These are phyloP conservation scores for Ara ararauna DNA, from an alignment of 2,797 vertebrate genomes.

Conservation along the genomic window DNA sequence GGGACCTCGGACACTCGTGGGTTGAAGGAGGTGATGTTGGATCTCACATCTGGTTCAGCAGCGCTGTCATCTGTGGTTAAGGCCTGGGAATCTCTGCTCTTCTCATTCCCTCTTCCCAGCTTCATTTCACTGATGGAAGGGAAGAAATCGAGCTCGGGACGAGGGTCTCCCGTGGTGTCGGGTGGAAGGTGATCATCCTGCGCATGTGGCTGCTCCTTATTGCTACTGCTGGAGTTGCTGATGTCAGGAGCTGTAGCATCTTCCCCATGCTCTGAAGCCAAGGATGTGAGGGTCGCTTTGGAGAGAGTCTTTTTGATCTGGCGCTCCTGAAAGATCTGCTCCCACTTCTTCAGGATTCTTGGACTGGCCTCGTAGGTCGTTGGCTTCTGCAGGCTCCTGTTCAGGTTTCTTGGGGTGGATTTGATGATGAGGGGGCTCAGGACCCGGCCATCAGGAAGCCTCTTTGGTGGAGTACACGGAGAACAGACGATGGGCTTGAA, in stretches of 20 bases:
- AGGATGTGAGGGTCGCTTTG: conserved; percentile 87
- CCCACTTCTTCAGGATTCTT: conserved; percentile 92
- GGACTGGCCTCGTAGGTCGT: conserved; percentile 93
- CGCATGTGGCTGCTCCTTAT: conserved; percentile 43
- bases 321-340: conserved; percentile 93
- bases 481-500: conserved; percentile 98
- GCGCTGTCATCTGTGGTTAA: not conserved
- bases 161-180: not conserved
- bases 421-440: conserved; percentile 91
- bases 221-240: not conserved
- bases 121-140: conserved; percentile 63
- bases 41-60: not conserved
- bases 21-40: not conserved
- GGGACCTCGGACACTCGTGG: conserved; percentile 46
- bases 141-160: conserved; percentile 45
- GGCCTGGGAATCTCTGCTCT: conserved; percentile 19
- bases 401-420: conserved; percentile 92
- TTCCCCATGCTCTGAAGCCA: conserved; percentile 48
- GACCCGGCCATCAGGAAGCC: conserved; percentile 89
- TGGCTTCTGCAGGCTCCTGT: conserved; percentile 86
- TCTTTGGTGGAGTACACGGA: conserved; percentile 94
- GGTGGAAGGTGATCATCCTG: not conserved
- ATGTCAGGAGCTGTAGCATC: conserved; percentile 7
- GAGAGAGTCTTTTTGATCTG: conserved; percentile 87
- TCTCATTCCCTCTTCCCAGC: not conserved